phyloP scores from a whole-genome alignment of 2,113 vertebrate genomes.

The Numida meleagris region DNA sequence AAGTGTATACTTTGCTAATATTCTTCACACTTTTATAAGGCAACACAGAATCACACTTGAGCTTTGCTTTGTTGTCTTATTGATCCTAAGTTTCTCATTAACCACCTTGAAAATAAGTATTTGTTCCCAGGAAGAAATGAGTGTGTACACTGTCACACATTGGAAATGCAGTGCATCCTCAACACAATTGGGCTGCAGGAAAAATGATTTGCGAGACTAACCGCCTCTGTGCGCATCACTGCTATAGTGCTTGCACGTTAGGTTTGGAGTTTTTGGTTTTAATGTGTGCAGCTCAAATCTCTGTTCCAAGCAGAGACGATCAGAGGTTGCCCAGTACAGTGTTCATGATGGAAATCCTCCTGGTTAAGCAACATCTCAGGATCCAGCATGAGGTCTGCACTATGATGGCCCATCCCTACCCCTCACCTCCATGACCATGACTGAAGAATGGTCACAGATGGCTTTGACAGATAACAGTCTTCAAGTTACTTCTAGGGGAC shows the following conservation, averaged over 20 bases:
- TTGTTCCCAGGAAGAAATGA: background rate
- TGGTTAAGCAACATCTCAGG: background rate
- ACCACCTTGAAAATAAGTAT: background rate
- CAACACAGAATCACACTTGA: background rate
- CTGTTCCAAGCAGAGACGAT: background rate
- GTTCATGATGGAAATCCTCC: background rate
- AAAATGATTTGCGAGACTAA: background rate
- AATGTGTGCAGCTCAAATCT: background rate
- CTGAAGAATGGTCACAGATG: background rate
- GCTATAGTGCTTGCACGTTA: background rate
- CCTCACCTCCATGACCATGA: background rate
- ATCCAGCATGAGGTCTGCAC: background rate
- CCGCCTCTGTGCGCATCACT: background rate
- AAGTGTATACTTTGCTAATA: background rate
- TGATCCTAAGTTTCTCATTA: background rate
- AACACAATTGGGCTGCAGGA: background rate
- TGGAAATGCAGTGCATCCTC: background rate
- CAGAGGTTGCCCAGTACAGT: background rate
- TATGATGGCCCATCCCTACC: background rate
- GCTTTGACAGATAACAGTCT: background rate
- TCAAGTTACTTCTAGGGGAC: background rate
- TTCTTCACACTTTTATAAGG: background rate
- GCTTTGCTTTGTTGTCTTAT: background rate
- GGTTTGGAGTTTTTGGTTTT: background rate
- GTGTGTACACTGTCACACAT: fast-evolving